Evolutionary conservation across 2,888 invertebrate genomes (phyloP).

Genomic region (Eudiplozoon nipponicum): DNA sequence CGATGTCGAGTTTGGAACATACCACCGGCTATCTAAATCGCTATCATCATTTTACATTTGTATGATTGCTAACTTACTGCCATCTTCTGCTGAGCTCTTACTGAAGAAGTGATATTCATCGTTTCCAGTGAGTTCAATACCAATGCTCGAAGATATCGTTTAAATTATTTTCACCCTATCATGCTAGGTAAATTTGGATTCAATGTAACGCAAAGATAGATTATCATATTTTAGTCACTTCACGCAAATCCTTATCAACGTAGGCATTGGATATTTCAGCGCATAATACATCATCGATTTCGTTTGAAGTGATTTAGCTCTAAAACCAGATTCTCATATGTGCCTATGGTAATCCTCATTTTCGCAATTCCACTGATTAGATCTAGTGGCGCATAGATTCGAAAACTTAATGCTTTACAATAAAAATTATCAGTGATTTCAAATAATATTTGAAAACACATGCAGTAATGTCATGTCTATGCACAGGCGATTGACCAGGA

Average conservation of each 20-base stretch:
- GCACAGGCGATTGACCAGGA: conserved; percentile 5
- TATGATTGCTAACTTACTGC: conserved; percentile 12
- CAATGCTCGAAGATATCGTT: conserved; percentile 23
- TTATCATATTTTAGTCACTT: conserved; percentile 18
- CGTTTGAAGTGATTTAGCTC: conserved; percentile 18
- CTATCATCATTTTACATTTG: too few relatives aligned
- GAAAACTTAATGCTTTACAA: conserved; percentile 18
- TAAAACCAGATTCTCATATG: conserved; percentile 19
- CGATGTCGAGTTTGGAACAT: too few relatives aligned
- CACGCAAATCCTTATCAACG: conserved; percentile 17
- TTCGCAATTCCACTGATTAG: conserved; percentile 21
- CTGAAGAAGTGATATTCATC: conserved; percentile 24
- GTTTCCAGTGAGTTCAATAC: conserved; percentile 19
- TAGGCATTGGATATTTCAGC: conserved; percentile 19
- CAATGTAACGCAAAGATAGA: conserved; percentile 19
- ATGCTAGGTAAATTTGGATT: conserved; percentile 23
- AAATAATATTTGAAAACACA: conserved; percentile 16
- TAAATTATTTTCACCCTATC: conserved; percentile 23
- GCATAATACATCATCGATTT: conserved; percentile 16
- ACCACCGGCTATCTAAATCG: too few relatives aligned
- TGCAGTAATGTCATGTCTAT: conserved; percentile 15
- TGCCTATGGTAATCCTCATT: conserved; percentile 20
- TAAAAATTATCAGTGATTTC: conserved; percentile 10
- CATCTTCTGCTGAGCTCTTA: too few relatives aligned
- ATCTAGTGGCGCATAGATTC: conserved; percentile 18